Conservation (phyloP, 2,888 invertebrate species). For the Megastigmus dorsalis region DNA sequence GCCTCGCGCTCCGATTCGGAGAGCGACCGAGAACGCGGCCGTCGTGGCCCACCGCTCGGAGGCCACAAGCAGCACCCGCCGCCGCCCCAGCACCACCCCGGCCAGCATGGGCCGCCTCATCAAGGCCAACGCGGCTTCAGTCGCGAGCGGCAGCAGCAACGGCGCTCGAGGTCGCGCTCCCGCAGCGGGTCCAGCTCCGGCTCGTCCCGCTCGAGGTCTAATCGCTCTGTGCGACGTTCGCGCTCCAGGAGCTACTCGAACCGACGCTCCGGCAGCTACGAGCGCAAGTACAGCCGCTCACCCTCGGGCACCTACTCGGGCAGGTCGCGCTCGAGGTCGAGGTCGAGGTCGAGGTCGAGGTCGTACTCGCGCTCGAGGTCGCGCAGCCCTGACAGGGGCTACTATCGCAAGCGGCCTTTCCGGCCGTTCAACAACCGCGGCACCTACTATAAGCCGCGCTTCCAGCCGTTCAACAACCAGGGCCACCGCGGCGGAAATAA, state of each 20-base stretch:
- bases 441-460: slow-evolving; percentile 87
- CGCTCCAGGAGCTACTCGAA: slow-evolving; percentile 74
- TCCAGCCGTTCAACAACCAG: slow-evolving; percentile 80
- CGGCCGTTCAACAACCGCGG: slow-evolving; percentile 80
- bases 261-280: slow-evolving; percentile 71
- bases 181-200: slow-evolving; percentile 79
- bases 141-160: background rate
- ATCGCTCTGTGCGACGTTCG: slow-evolving; percentile 79
- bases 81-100: background rate
- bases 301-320: slow-evolving; percentile 71
- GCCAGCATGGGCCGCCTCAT: background rate
- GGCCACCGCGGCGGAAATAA: slow-evolving; percentile 76
- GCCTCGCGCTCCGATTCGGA: slow-evolving; percentile 78
- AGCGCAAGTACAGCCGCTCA: slow-evolving; percentile 71
- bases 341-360: slow-evolving; percentile 71
- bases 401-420: slow-evolving; percentile 70
- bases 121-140: background rate
- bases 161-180: slow-evolving; percentile 63
- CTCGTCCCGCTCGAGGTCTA: slow-evolving; percentile 80
- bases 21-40: slow-evolving; percentile 65
- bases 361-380: slow-evolving; percentile 79
- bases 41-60: slow-evolving; percentile 50
- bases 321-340: slow-evolving; percentile 76
- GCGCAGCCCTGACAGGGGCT: slow-evolving; percentile 72
- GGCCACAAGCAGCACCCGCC: background rate